These are phyloP conservation scores for Caenorhabditis inopinata DNA, from an alignment of 1,140 invertebrate species.

Conservation along the genomic window DNA sequence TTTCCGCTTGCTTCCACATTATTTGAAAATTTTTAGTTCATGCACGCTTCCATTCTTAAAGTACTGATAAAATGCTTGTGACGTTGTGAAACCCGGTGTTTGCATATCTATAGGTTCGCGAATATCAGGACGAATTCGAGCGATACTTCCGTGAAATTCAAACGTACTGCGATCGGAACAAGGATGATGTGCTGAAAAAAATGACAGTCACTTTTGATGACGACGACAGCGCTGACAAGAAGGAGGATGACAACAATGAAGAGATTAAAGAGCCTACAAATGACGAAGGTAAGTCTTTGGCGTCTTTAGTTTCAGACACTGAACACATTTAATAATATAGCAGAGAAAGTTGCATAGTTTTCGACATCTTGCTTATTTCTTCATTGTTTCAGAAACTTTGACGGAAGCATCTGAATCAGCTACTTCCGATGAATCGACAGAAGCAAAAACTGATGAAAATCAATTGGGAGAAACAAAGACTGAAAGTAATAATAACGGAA, in stretches of 20 bases:
- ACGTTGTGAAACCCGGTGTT: slow-evolving; percentile 24
- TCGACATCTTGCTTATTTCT: too few species aligned
- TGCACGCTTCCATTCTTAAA: slow-evolving; percentile 15
- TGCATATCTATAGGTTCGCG: slow-evolving; percentile 34
- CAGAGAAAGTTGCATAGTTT: too few species aligned
- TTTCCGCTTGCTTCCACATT: slow-evolving; percentile 19
- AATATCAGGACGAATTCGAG: slow-evolving; percentile 49
- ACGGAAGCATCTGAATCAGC: background rate
- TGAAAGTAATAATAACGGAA: slow-evolving; percentile 11
- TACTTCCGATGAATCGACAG: background rate
- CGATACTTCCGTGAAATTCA: slow-evolving; percentile 50
- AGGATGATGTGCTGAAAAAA: slow-evolving; percentile 34
- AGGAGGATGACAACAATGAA: background rate
- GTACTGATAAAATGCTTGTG: slow-evolving; percentile 32
- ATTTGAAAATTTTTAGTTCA: background rate
- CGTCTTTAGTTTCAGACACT: background rate
- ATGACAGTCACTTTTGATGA: slow-evolving; percentile 6
- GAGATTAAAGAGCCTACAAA: background rate
- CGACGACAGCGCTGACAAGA: background rate
- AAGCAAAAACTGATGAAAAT: background rate
- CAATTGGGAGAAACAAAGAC: background rate
- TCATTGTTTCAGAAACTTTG: background rate
- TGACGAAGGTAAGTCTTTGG: background rate
- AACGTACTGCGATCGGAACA: slow-evolving; percentile 46
- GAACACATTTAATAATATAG: too few species aligned